phyloP scores from a whole-genome alignment of 2,888 invertebrate species.

The Parochlus steinenii region DNA sequence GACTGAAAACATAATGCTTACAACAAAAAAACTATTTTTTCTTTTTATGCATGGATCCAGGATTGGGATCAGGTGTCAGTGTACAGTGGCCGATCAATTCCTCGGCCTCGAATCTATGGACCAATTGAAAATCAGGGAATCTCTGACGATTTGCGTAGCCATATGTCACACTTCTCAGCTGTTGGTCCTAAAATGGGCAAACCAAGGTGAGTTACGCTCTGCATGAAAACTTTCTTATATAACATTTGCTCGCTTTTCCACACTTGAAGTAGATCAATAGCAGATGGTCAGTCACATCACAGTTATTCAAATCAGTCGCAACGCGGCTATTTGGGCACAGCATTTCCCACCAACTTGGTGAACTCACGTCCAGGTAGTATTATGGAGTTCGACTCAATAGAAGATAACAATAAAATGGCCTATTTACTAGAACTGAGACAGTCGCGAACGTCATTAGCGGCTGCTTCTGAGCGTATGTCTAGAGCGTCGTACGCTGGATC shows the following conservation, averaged over 20 bases:
- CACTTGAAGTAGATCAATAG: constrained; percentile 45
- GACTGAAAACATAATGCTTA: too few species aligned
- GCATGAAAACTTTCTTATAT: not conserved
- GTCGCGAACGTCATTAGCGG: constrained; percentile 71
- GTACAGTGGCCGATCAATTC: constrained; percentile 80
- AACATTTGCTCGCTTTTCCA: not conserved
- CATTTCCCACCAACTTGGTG: constrained; percentile 57
- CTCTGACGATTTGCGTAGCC: constrained; percentile 59
- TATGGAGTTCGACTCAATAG: constrained; percentile 12
- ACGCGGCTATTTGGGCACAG: constrained; percentile 47
- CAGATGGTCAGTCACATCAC: constrained; percentile 79
- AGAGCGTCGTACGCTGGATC: constrained; percentile 53
- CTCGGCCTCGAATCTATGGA: constrained; percentile 70
- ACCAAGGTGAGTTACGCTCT: constrained; percentile 27
- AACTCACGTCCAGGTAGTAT: constrained; percentile 55
- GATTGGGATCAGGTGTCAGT: constrained; percentile 83
- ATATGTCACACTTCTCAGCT: constrained; percentile 47
- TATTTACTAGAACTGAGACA: constrained; percentile 52
- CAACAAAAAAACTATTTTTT: too few species aligned
- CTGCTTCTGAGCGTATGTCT: constrained; percentile 65
- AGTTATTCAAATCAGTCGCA: constrained; percentile 72
- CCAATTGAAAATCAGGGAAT: constrained; percentile 44
- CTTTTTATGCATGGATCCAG: too few species aligned
- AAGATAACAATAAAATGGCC: constrained; percentile 2
- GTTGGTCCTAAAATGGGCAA: constrained; percentile 36